Percentiles rank a stretch among this genome's conserved stretches.
Evolutionary conservation across 2,888 invertebrate species (phyloP).

Genomic region (Watsonalla cultraria): DNA sequence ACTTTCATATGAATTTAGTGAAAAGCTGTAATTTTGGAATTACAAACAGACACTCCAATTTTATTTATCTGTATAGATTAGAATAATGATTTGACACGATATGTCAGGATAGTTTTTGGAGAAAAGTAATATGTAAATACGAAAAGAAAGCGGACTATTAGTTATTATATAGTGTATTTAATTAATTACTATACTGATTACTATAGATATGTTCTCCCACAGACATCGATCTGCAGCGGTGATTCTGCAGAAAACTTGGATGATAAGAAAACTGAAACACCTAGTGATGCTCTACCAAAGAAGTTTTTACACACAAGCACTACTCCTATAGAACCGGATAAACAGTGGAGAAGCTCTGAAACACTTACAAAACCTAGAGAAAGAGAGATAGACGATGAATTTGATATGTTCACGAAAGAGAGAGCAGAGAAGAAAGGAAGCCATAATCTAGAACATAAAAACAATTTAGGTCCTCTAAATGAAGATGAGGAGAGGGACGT

Average conservation of each 20-base stretch:
- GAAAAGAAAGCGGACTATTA: no score
- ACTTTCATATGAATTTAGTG: no score
- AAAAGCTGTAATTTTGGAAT: no score
- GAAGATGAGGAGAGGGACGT: slow-evolving; percentile 65
- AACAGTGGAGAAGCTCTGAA: slow-evolving; percentile 53
- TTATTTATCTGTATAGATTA: no score
- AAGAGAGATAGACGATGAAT: slow-evolving; percentile 64
- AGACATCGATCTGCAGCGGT: slow-evolving; percentile 61
- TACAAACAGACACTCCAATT: no score
- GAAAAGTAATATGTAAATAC: no score
- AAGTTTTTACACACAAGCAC: slow-evolving; percentile 43
- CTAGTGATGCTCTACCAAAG: slow-evolving; percentile 19
- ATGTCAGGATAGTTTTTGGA: no score
- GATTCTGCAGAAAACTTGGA: slow-evolving; percentile 55
- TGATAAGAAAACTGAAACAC: slow-evolving; percentile 35
- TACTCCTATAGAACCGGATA: slow-evolving; percentile 61
- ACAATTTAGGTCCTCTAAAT: slow-evolving; percentile 56
- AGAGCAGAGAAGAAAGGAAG: slow-evolving; percentile 54
- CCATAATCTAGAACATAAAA: slow-evolving; percentile 51
- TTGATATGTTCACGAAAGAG: slow-evolving; percentile 68
- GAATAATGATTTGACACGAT: no score
- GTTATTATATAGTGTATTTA: no score
- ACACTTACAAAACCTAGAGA: slow-evolving; percentile 31
- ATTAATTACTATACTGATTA: no score
- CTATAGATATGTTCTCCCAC: no score